Conservation (phyloP, 2,888 invertebrate genomes). For the Lacanobia wlatinum region DNA sequence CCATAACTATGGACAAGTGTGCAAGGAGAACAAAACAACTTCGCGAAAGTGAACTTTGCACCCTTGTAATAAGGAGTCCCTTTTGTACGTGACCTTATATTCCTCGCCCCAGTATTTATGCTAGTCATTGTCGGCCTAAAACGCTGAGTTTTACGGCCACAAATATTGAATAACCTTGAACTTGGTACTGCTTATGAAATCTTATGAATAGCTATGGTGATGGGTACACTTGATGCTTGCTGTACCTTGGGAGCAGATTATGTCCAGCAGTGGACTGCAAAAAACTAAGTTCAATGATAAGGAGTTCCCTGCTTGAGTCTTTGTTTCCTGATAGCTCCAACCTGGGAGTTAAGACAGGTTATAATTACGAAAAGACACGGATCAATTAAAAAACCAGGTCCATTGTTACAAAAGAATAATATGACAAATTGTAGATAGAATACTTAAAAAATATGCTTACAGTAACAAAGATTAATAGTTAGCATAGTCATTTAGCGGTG, state of each 20-base stretch:
- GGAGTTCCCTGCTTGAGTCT: no score
- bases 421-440: no score
- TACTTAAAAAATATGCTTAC: no score
- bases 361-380: not conserved
- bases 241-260: not conserved
- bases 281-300: no score
- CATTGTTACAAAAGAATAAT: no score
- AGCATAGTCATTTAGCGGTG: no score
- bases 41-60: slow-evolving; percentile 42
- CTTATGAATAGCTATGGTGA: not conserved
- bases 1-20: slow-evolving; percentile 49
- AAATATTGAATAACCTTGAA: slow-evolving; percentile 64
- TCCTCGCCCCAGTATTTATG: slow-evolving; percentile 36
- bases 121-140: slow-evolving; percentile 48
- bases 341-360: no score
- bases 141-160: slow-evolving; percentile 51
- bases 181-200: slow-evolving; percentile 44
- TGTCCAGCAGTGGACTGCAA: not conserved
- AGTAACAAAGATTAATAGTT: no score
- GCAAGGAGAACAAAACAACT: slow-evolving; percentile 35
- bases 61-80: slow-evolving; percentile 10
- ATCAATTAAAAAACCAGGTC: not conserved
- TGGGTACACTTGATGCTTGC: not conserved
- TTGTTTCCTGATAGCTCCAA: no score
- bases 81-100: slow-evolving; percentile 49